Percentiles rank a stretch among this genome's conserved stretches.
These are phyloP conservation scores for Elegia similella DNA, from an alignment of 2,888 invertebrate genomes.

Conservation along the genomic window DNA sequence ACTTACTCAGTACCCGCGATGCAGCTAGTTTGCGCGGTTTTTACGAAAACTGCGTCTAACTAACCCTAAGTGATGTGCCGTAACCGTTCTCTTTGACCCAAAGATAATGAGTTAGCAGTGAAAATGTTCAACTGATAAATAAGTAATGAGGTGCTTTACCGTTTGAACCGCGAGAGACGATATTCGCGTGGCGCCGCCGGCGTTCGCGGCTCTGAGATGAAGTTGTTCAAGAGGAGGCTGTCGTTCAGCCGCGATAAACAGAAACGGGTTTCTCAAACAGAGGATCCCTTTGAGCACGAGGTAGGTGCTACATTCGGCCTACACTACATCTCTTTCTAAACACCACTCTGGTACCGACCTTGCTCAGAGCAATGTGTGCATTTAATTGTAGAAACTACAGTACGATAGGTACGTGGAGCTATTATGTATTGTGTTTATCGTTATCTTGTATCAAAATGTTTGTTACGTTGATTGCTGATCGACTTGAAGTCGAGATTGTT, in stretches of 20 bases:
- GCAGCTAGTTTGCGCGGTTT: constrained; percentile 50
- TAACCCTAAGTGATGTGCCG: constrained; percentile 35
- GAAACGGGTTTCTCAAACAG: constrained; percentile 66
- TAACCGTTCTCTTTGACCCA: constrained; percentile 48
- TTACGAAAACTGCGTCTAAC: constrained; percentile 46
- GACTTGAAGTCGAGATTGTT: neutral
- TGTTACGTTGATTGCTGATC: constrained; percentile 5
- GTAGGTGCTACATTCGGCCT: constrained; percentile 43
- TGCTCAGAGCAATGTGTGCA: constrained; percentile 7
- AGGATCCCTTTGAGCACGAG: constrained; percentile 77
- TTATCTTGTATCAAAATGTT: constrained; percentile 15
- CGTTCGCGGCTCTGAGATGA: constrained; percentile 57
- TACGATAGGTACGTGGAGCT: neutral
- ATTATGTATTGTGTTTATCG: constrained; percentile 9
- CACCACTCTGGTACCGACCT: neutral
- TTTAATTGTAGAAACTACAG: neutral
- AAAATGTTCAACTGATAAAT: constrained; percentile 27
- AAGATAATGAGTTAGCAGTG: constrained; percentile 40
- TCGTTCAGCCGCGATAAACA: constrained; percentile 77
- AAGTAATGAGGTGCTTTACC: constrained; percentile 42
- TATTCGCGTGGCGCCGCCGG: constrained; percentile 41
- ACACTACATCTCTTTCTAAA: constrained; percentile 18
- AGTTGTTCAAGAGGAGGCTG: constrained; percentile 77
- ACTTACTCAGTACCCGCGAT: constrained; percentile 37
- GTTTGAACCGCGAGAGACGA: constrained; percentile 45